A percentile compares a stretch with the other conserved stretches of the same genome.
phyloP scores from a whole-genome alignment of 2,113 vertebrate genomes.

The Triplophysa siluroides region DNA sequence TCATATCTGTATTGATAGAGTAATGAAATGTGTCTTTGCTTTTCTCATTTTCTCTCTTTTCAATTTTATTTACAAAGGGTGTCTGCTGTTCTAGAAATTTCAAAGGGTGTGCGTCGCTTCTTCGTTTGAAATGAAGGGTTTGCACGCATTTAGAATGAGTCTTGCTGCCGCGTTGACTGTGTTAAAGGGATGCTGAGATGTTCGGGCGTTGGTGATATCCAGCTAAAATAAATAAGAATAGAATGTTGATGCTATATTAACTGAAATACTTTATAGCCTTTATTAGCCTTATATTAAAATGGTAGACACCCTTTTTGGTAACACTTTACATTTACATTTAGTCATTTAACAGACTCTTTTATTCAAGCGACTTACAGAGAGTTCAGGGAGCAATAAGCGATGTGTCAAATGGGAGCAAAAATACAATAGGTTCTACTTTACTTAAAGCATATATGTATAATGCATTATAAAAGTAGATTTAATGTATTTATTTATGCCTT shows the following conservation, averaged over 20 bases:
- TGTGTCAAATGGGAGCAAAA: too few relatives aligned
- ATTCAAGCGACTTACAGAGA: too few relatives aligned
- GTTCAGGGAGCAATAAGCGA: too few relatives aligned
- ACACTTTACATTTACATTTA: too few relatives aligned
- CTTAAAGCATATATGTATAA: too few relatives aligned
- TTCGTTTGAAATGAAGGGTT: background rate
- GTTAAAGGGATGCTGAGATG: background rate
- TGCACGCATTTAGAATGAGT: background rate
- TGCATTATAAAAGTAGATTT: too few relatives aligned
- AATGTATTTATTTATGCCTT: too few relatives aligned
- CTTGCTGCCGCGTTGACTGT: background rate
- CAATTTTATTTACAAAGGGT: background rate
- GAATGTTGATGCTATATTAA: background rate
- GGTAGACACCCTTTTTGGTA: too few relatives aligned
- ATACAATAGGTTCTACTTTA: too few relatives aligned
- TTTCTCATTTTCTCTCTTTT: background rate
- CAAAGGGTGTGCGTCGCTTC: background rate
- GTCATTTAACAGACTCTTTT: too few relatives aligned
- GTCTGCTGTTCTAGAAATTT: background rate
- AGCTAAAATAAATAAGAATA: background rate
- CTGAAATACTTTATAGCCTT: background rate
- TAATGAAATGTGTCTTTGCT: background rate
- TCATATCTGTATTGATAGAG: slow-evolving; percentile 22
- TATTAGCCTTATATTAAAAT: too few relatives aligned
- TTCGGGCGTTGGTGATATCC: background rate